Base-by-base conservation (phyloP, 2,113 vertebrate genomes). In the Poicephalus gulielmi region DNA sequence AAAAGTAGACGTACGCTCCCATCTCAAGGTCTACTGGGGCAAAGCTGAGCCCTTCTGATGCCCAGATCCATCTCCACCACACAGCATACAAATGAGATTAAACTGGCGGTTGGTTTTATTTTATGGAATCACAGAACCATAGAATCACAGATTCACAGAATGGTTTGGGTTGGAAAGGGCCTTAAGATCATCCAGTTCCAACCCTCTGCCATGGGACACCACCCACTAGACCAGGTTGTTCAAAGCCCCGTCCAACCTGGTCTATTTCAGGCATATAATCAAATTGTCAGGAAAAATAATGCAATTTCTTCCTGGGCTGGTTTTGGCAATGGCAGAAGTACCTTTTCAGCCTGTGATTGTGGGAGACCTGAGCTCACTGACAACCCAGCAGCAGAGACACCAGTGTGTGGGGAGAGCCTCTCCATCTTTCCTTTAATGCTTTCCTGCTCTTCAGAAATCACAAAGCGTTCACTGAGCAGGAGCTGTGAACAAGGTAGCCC, bases 321-420 rank as follows among this genome's bases (percentile, higher is more conserved):
- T 92, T n/a, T 64, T 49, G 67, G 79, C 52, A 35, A n/a, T 30
- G 47, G 8, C 37, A 14, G 53, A 44, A 87, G 10, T 16, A 15
- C 20, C 73, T 84, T 69, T 89, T 50, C 27, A 81, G 33, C 30
- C n/a, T 31, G 35, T 55, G 57, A 3, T 10, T 37, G 37, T 44
- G 47, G 18, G 35, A 39, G n/a, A 67, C 7, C 25, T 15, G 50
- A 57, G 39, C 11, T 67, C 43, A 20, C 1, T 8, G 73, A n/a
- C 24, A 1, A 1, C 41, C 27, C 31, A 41, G 20, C 39, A 0
- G 0, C 44, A 52, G n/a, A 39, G 57, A 60, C 37, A 39, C 5
- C 44, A 5, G 25, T 1, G 33, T 19, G 17, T 63, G 47, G 22
- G 62, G 20, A 52, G 33, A 68, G 8, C 10, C 6, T 33, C 33